Evolutionary conservation across 2,888 invertebrate species (phyloP).

Genomic region (Xanthorhoe designata): DNA sequence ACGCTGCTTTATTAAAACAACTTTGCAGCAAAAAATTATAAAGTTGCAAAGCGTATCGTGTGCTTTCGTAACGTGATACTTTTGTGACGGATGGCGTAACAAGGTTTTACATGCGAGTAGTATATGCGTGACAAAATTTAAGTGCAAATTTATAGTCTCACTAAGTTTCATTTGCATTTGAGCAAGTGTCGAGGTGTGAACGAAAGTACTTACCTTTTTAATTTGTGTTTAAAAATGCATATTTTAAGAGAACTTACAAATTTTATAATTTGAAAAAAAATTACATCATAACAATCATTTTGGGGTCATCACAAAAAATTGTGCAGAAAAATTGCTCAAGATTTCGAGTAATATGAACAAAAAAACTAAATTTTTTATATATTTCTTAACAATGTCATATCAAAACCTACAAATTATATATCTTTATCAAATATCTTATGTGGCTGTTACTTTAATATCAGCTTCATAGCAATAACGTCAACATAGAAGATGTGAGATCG

Average conservation of each 20-base stretch:
- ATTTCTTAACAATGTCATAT: no score
- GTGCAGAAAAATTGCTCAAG: no score
- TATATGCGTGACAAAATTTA: slow-evolving; percentile 28
- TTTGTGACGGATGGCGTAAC: slow-evolving; percentile 22
- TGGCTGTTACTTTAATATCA: neutral
- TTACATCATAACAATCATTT: no score
- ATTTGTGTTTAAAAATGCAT: no score
- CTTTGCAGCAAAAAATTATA: slow-evolving; percentile 16
- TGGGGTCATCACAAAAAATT: no score
- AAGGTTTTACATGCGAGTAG: slow-evolving; percentile 16
- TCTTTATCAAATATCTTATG: neutral
- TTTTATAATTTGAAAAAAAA: no score
- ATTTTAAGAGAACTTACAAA: no score
- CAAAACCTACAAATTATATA: neutral
- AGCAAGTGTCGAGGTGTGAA: slow-evolving; percentile 24
- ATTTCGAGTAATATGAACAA: no score
- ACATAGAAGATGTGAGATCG: slow-evolving; percentile 3
- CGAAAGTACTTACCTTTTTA: slow-evolving; percentile 3
- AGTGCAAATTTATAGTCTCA: slow-evolving; percentile 24
- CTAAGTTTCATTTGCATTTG: slow-evolving; percentile 18
- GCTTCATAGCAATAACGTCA: neutral
- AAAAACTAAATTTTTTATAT: no score
- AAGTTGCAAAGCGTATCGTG: slow-evolving; percentile 16
- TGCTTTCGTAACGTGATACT: slow-evolving; percentile 24
- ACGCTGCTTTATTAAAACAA: neutral